Base-by-base conservation (phyloP, 2,888 invertebrate genomes). In the Oxycera nigricornis region DNA sequence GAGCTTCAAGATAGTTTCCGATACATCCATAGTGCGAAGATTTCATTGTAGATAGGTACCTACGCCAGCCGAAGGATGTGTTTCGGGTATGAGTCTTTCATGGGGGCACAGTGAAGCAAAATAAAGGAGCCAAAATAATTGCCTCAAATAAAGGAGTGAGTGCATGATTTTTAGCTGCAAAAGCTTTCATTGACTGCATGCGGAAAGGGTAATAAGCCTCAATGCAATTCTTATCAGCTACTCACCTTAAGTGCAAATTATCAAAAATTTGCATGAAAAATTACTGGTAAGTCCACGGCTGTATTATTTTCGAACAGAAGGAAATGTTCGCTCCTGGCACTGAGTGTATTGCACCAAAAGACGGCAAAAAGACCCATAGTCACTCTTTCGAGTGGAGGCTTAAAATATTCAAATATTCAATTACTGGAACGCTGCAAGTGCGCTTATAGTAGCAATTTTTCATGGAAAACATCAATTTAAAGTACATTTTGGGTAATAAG, bases 391-490 rank as follows among this genome's bases (percentile, higher is more conserved):
- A 31, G 11, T 26, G 31, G 17, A 17, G n/a, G 31, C 50, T 22
- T 14, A 35, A 22, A 46, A 68, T 68, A 26, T 28, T 22, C 50
- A 68, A 26, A 17, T 30, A 46, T 68, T 50, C 67, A 68, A 46
- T 68, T 46, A 50, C 28, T 28, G 26, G 28, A 26, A 22, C 50
- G 28, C 28, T 4, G 24, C 46, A 20, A 41, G 65, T n/a, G n/a
- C n/a, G n/a, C n/a, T n/a, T n/a, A 68, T 31, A 4, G 31, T 68
- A 68, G 57, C 72, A 74, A 76, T 76, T 76, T 76, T n/a, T 30
- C 52, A 72, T 35, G 61, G 57, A 74, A 74, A 76, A 74, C 72
- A 74, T 76, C 74, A 76, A 76, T 76, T 76, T 76, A 73, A 76
- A 74, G 46, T 74, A 57, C 75, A 76, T 73, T 72, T 75, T 73